Evolutionary conservation across 37 sponge, comb jelly and placozoan genomes (phyloP).

Genomic region (Ephydatia muelleri): DNA sequence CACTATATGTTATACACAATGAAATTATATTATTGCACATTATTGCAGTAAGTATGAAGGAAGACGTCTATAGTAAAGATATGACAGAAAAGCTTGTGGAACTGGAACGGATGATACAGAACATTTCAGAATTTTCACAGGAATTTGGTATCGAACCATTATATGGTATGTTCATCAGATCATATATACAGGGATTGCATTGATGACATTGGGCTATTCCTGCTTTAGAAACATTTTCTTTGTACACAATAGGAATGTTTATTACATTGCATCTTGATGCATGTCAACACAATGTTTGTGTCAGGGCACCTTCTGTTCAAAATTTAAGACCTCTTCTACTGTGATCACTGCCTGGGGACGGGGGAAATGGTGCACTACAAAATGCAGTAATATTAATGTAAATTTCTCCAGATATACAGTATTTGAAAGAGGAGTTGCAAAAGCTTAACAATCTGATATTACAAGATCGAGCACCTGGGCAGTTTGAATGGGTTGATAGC

Average conservation of each 20-base stretch:
- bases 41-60: not conserved
- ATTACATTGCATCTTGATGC: no score
- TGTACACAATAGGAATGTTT: no score
- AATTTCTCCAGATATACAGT: not conserved
- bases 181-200: not conserved
- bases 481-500: slow-evolving; percentile 97
- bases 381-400: not conserved
- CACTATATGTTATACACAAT: no score
- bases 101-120: not conserved
- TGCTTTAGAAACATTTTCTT: no score
- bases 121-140: not conserved
- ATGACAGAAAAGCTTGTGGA: not conserved
- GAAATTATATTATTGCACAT: not conserved
- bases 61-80: not conserved
- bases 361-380: no score
- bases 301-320: no score
- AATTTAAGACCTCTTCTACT: no score
- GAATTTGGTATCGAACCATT: not conserved
- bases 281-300: no score
- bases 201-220: no score
- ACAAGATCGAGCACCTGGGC: slow-evolving; percentile 7
- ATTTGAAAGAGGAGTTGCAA: not conserved
- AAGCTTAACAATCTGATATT: not conserved
- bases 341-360: no score
- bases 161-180: not conserved